These are phyloP conservation scores for Eurosta solidaginis DNA, from an alignment of 1,140 invertebrate genomes.

Conservation along the genomic window DNA sequence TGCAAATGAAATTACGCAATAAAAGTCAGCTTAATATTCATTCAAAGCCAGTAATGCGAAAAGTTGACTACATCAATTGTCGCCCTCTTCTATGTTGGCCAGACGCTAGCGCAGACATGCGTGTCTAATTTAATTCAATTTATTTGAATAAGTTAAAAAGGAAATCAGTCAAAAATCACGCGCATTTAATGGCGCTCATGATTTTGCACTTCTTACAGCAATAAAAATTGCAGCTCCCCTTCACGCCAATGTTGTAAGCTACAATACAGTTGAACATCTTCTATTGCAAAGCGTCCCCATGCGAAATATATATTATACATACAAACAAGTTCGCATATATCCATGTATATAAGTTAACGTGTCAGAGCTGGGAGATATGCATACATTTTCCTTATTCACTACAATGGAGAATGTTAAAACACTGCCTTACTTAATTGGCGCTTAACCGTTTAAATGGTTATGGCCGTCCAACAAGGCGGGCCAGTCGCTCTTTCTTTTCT, in stretches of 20 bases:
- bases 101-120: neutral
- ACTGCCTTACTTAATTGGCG: too few relatives aligned
- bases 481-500: too few relatives aligned
- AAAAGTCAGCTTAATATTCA: conserved; percentile 7
- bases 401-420: too few relatives aligned
- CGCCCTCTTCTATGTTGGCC: neutral
- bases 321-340: too few relatives aligned
- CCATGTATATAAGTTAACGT: too few relatives aligned
- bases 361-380: too few relatives aligned
- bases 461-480: too few relatives aligned
- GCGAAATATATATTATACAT: too few relatives aligned
- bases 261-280: too few relatives aligned
- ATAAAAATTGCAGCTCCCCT: neutral
- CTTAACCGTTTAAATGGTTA: too few relatives aligned
- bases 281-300: too few relatives aligned
- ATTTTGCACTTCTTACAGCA: neutral
- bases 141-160: conserved; percentile 24
- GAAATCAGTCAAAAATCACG: conserved; percentile 24
- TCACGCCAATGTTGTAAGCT: neutral
- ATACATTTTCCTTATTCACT: too few relatives aligned
- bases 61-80: neutral
- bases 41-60: neutral
- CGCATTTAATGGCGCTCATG: conserved; percentile 25
- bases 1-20: neutral
- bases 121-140: conserved; percentile 27